Evolutionary conservation across 2,797 vertebrate genomes (phyloP), one percentile per base, ranked within the genome.

Genomic region (Amniataba percoides): DNA sequence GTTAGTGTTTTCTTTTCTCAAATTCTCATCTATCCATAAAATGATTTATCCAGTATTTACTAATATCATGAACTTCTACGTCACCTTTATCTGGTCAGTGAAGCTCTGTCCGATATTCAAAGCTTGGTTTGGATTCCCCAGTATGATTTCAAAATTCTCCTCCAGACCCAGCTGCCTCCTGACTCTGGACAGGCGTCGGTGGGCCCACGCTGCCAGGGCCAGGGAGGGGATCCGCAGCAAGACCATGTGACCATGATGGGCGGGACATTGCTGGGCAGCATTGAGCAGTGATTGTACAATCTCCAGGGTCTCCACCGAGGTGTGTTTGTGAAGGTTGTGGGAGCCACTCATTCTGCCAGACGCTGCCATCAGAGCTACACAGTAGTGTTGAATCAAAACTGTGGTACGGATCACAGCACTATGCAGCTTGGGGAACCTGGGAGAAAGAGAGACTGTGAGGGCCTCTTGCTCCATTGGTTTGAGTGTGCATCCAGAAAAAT

Each of bases 251-350:
- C 98, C 98, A 0, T 99, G 98, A 57, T 92, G 96, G 27, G 96
- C 94, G 23, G 96, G 95, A 77, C 98, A 98, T 19, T 96, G 96
- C 83, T 94, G 95, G 5, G 97, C 94, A 23, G 97, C 95, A 59
- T 92, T 95, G 82, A 99, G 95, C 57, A 99, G 95, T 73, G 97
- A 97, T 87, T 98, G 98, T 0, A 97, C 93, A 77, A 99, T 98
- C 93, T 99, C 98, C 87, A 99, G 91, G 0, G 98, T 99, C 93
- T 99, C 98, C 83, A 98, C 97, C 2, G 98, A 98, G 0, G 97
- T 99, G 90, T 97, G 97, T 78, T 97, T 98, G 94, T 98, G 97
- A 90, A 99, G 97, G 78, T 88, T 88, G 73, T 86, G 88, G 4
- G 86, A 85, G 80, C 83, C 48, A 64, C 95, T 93, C 1, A 96